These are phyloP conservation scores for Zygaena filipendulae DNA, from an alignment of 2,888 invertebrate genomes.

Conservation along the genomic window DNA sequence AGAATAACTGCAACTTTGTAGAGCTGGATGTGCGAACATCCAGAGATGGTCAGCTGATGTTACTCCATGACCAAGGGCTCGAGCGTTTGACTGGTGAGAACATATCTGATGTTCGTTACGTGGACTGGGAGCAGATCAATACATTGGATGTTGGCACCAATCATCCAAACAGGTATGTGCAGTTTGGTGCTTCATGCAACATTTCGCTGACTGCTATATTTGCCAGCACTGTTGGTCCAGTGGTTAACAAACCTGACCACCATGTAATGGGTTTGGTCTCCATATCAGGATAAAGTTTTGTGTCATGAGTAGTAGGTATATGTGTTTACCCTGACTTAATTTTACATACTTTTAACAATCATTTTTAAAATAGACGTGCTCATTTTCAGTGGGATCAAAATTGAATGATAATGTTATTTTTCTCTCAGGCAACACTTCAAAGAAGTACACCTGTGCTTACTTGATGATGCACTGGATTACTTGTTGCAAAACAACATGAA, in stretches of 20 bases:
- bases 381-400: no score
- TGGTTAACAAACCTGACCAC: no score
- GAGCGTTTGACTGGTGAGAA: constrained; percentile 71
- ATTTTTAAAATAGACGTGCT: no score
- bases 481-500: constrained; percentile 73
- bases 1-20: constrained; percentile 76
- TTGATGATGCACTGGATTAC: constrained; percentile 76
- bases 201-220: no score
- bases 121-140: constrained; percentile 73
- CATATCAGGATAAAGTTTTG: no score
- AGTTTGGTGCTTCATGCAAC: no score
- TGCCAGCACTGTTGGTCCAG: no score
- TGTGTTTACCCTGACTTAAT: no score
- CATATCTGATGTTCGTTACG: constrained; percentile 61
- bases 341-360: no score
- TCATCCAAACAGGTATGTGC: constrained; percentile 73
- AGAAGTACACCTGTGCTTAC: constrained; percentile 70
- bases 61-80: constrained; percentile 80
- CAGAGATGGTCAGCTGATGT: constrained; percentile 77
- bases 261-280: no score
- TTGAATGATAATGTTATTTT: no score
- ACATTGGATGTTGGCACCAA: constrained; percentile 73
- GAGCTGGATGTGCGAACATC: constrained; percentile 83
- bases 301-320: no score
- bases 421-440: constrained; percentile 73